phyloP scores from a whole-genome alignment of 2,797 vertebrate species.

The Notamacropus eugenii region DNA sequence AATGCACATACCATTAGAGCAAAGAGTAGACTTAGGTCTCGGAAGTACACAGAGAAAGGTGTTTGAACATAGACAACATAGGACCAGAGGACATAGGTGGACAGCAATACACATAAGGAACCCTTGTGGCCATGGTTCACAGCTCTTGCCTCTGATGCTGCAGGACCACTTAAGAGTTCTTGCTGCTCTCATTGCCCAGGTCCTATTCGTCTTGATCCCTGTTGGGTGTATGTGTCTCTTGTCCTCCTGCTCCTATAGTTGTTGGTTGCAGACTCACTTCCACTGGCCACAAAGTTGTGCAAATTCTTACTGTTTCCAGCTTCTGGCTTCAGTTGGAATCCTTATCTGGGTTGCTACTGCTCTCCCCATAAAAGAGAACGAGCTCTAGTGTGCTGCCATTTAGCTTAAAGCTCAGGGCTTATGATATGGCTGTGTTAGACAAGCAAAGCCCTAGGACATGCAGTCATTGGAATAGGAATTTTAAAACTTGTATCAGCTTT shows the following conservation, averaged over 20 bases:
- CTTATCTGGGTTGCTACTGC: background rate
- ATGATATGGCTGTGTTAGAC: background rate
- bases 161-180: background rate
- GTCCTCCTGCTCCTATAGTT: background rate
- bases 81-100: background rate
- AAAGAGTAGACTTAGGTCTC: background rate
- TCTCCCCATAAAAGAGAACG: background rate
- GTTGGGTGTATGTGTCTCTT: background rate
- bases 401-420: background rate
- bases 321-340: background rate
- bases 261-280: background rate
- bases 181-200: background rate
- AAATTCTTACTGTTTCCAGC: background rate
- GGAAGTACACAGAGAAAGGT: background rate
- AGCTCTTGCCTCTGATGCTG: background rate
- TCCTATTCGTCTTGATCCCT: background rate
- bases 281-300: background rate
- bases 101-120: background rate
- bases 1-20: background rate
- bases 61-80: background rate
- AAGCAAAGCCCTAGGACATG: background rate
- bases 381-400: background rate
- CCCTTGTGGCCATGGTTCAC: background rate
- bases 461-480: background rate
- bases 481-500: background rate